Evolutionary conservation across 1,140 invertebrate species (phyloP).

Genomic region (Drosophila sechellia): DNA sequence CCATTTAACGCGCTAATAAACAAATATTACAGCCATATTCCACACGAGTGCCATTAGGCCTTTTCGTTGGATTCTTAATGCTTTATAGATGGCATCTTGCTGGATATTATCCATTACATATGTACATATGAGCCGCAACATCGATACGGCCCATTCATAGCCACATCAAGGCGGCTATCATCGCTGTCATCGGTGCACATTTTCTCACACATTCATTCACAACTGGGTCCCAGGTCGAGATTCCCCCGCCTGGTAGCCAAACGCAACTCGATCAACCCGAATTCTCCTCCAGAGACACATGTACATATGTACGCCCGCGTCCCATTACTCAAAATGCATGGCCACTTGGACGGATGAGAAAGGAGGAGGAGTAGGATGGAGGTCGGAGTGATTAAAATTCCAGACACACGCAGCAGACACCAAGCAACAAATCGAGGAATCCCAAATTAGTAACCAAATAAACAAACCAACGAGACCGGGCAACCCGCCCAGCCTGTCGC

Average conservation of each 20-base stretch:
- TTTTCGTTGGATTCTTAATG: slow-evolving; percentile 54
- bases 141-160: slow-evolving; percentile 57
- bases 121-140: slow-evolving; percentile 17
- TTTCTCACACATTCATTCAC: slow-evolving; percentile 80
- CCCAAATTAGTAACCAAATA: slow-evolving; percentile 82
- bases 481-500: slow-evolving; percentile 50
- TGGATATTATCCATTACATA: not conserved
- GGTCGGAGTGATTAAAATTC: slow-evolving; percentile 71
- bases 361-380: too few relatives aligned
- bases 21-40: slow-evolving; percentile 63
- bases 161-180: slow-evolving; percentile 41
- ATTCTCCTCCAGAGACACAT: slow-evolving; percentile 41
- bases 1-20: slow-evolving; percentile 64
- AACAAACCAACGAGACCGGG: slow-evolving; percentile 68
- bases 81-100: not conserved
- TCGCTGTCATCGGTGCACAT: slow-evolving; percentile 51
- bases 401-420: slow-evolving; percentile 56
- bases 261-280: slow-evolving; percentile 49
- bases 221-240: slow-evolving; percentile 29
- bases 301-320: slow-evolving; percentile 41
- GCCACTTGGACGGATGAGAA: slow-evolving; percentile 15
- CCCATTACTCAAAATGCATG: slow-evolving; percentile 76
- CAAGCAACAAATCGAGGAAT: slow-evolving; percentile 57
- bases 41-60: slow-evolving; percentile 43
- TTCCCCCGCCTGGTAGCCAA: slow-evolving; percentile 16